Conservation (phyloP, 2,797 vertebrate species). For the Chelidonichthys spinosus region DNA sequence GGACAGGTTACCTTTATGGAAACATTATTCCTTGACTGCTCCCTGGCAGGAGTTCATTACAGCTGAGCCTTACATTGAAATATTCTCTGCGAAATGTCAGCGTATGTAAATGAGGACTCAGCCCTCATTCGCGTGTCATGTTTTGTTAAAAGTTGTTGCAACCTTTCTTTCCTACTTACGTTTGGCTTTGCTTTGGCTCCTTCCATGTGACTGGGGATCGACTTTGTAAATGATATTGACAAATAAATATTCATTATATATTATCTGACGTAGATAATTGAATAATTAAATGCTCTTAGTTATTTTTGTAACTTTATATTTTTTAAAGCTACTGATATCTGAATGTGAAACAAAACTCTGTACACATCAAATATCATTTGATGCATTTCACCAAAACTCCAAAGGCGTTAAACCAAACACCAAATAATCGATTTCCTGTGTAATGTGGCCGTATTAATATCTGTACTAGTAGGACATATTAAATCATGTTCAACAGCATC, state of each 20-base stretch:
- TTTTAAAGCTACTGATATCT: background rate
- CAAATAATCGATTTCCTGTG: constrained; percentile 64
- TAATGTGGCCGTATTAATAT: constrained; percentile 66
- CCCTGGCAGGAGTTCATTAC: constrained; percentile 99
- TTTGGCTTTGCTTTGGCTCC: constrained; percentile 53
- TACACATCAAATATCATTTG: constrained; percentile 4
- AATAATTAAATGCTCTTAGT: background rate
- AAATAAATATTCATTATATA: background rate
- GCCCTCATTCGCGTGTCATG: constrained; percentile 88
- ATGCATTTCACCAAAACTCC: constrained; percentile 34
- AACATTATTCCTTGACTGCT: constrained; percentile 99
- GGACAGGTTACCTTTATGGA: constrained; percentile 99
- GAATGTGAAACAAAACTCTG: constrained; percentile 30
- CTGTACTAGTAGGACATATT: constrained; percentile 66
- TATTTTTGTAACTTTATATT: constrained; percentile 8
- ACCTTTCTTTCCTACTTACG: constrained; percentile 79
- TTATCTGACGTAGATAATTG: background rate
- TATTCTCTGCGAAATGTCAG: constrained; percentile 99
- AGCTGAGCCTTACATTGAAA: constrained; percentile 94
- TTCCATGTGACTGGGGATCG: constrained; percentile 31
- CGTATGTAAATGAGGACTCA: constrained; percentile 96
- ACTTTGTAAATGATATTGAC: constrained; percentile 27
- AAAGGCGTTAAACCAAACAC: constrained; percentile 55
- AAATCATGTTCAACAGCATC: constrained; percentile 77
- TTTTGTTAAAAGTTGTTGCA: constrained; percentile 93